These are phyloP conservation scores for Dipodomys stephensi DNA, from an alignment of 2,113 vertebrate species.

Conservation along the genomic window DNA sequence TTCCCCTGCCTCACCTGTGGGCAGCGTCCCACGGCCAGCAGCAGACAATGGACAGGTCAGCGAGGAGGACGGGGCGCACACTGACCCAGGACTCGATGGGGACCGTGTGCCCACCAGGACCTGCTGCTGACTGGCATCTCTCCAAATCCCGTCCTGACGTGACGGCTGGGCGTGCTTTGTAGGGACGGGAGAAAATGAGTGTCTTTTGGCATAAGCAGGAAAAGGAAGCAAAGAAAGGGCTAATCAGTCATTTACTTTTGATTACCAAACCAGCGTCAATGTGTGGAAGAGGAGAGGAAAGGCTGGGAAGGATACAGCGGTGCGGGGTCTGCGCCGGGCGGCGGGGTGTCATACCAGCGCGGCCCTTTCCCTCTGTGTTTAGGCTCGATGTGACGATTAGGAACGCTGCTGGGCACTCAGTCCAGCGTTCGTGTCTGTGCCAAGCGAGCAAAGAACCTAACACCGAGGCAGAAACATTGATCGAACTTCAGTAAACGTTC, in stretches of 20 bases:
- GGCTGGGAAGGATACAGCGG: neutral
- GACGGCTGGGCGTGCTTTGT: too few species aligned
- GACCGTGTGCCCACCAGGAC: too few species aligned
- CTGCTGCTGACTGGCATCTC: too few species aligned
- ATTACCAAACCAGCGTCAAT: neutral
- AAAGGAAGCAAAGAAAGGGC: too few species aligned
- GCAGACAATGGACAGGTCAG: too few species aligned
- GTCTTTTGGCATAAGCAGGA: too few species aligned
- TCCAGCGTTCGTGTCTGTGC: neutral
- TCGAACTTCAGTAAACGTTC: neutral
- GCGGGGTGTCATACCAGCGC: neutral
- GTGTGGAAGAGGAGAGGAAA: neutral
- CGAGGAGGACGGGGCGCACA: too few species aligned
- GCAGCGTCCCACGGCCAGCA: too few species aligned
- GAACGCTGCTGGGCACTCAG: neutral
- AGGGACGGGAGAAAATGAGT: too few species aligned
- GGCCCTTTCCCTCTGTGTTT: neutral
- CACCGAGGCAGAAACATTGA: neutral
- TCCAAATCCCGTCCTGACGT: too few species aligned
- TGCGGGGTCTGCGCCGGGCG: neutral
- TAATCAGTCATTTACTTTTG: too few species aligned
- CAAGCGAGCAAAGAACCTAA: constrained; percentile 18
- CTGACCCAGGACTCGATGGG: too few species aligned
- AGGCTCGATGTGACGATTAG: neutral
- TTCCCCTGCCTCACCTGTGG: neutral